Conservation (phyloP, 2,113 vertebrate species). For the Notarius lentiginosus region DNA sequence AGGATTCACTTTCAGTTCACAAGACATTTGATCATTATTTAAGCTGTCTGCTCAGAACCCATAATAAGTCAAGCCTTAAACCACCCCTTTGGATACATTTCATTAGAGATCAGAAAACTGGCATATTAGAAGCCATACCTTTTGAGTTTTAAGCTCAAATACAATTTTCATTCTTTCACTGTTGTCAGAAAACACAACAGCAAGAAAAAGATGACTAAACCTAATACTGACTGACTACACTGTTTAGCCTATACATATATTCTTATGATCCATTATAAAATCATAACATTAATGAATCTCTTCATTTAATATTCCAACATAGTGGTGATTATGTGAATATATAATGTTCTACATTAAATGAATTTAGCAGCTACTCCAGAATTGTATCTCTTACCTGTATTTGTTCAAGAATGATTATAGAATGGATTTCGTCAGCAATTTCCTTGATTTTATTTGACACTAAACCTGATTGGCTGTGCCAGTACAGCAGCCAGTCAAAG, state of each 20-base stretch:
- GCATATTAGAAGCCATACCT: background rate
- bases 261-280: background rate
- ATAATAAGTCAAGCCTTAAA: background rate
- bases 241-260: background rate
- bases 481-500: constrained; percentile 59
- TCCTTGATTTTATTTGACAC: constrained; percentile 29
- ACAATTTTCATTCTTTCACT: too few species aligned
- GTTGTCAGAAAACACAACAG: background rate
- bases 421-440: constrained; percentile 19
- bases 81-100: background rate
- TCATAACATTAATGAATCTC: background rate
- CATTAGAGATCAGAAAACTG: background rate
- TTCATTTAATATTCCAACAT: background rate
- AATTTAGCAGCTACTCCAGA: background rate
- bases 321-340: background rate
- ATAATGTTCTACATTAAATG: background rate
- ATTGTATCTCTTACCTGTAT: constrained; percentile 51
- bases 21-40: background rate
- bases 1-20: background rate
- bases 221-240: background rate
- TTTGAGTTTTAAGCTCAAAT: background rate
- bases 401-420: constrained; percentile 30
- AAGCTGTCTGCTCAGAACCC: background rate
- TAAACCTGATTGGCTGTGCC: constrained; percentile 50
- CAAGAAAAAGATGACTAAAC: background rate